Evolutionary conservation across 2,113 vertebrate genomes (phyloP), one percentile per base, ranked within the genome.

Genomic region (Connochaetes taurinus): DNA sequence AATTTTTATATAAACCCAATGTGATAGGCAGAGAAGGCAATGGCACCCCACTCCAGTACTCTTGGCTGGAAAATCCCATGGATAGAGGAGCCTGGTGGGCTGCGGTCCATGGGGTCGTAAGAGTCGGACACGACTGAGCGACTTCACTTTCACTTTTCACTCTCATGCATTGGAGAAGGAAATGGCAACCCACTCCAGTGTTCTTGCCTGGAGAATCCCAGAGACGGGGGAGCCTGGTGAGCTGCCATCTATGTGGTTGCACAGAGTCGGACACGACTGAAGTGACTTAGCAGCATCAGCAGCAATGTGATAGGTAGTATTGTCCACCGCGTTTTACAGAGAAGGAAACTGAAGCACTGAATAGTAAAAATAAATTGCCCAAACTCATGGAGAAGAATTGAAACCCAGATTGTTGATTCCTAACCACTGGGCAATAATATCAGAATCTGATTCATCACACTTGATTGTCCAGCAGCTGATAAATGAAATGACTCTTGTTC

Each of bases 201-300:
- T 31, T 31, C 58, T 62, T 31, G 13, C 58, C 58, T 62, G 29
- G 58, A 62, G 58, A 62, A 31, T 15, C 13, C 58, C 58, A 62
- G 29, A 29, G 58, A 31, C 0, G 2, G 29, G 0, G 29, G 29
- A 31, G 29, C 60, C 29, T 62, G 60, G 60, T 31, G 29, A 2
- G 6, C 60, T 31, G 60, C 60, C 2, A 0, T 62, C 60, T 62
- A 31, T 3, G 13, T 1, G 6, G 60, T 33, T 3, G 1, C 60
- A 62, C 60, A 31, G 60, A 15, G 60, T 62, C 14, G 0, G 29
- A 33, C 60, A 62, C 1, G 3, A 33, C 14, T 33, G 60, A 33
- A 62, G 60, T 0, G 1, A 62, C 5, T 62, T 7, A 16, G 60
- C 29, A 62, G 31, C 14, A 33, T 1, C 60, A 62, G 29, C 60